Base-by-base conservation (phyloP, 2,888 invertebrate genomes). In the Thereva nobilitata region DNA sequence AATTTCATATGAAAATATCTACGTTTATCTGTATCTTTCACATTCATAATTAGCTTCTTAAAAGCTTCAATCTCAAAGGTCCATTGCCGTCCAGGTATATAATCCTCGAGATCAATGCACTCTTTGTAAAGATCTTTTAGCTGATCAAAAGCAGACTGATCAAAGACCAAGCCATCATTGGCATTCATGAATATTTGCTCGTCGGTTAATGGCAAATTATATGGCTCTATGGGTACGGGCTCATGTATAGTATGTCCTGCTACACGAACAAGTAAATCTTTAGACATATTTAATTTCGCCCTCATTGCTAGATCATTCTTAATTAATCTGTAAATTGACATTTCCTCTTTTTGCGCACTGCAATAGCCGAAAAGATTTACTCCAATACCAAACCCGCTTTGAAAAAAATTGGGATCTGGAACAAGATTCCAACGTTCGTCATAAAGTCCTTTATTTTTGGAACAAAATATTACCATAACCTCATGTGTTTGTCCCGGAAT, bases 391-490 rank as follows among this genome's bases (percentile, higher is more conserved):
- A 9, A 9, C 38, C 10, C 41, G 4, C 6, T 5, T 7, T 10
- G 6, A n/a, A 50, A 23, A 34, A 61, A 61, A 2, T 9, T 3
- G 5, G 55, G 54, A 6, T 50, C 9, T 9, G 61, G 23, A 41
- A 49, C 23, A 8, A 69, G 41, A 42, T 10, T 53, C 69, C 69
- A 69, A 12, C n/a, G n/a, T 38, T 69, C 67, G n/a, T 38, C 59
- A 50, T 55, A 67, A 37, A 67, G 55, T 6, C 69, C 67, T 2
- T 5, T n/a, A 6, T 12, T 12, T 35, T 44, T 61, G 6, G 54
- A 44, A 37, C 64, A 69, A 42, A 69, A 69, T n/a, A 59, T 42
- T 38, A 69, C 12, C 8, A 45, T 37, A 4, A 59, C 9, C 4
- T 35, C 9, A 3, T 23, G 5, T 8, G 7, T 42, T 34, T 37